Evolutionary conservation across 2,888 invertebrate species (phyloP).

Genomic region (Graphium colonna): DNA sequence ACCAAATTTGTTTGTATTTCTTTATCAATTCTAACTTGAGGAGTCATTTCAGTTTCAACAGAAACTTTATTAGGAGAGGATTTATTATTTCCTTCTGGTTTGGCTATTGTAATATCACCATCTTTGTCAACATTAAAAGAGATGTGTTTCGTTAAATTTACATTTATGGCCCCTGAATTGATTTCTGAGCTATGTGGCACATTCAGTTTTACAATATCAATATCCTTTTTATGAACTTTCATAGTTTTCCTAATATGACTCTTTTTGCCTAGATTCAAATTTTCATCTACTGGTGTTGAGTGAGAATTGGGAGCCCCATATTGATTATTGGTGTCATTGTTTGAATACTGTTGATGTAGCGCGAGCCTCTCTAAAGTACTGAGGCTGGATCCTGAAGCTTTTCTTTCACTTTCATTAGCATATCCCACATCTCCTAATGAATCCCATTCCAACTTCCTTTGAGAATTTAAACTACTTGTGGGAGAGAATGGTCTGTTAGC

Average conservation of each 20-base stretch:
- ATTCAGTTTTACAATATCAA: constrained; percentile 62
- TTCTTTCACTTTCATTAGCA: constrained; percentile 78
- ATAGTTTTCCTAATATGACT: constrained; percentile 51
- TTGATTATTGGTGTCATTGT: constrained; percentile 53
- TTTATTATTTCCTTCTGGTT: constrained; percentile 47
- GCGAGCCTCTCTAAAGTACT: constrained; percentile 83
- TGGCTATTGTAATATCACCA: constrained; percentile 54
- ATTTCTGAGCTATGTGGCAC: constrained; percentile 46
- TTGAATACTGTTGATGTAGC: constrained; percentile 70
- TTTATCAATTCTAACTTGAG: constrained; percentile 49
- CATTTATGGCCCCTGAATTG: constrained; percentile 56
- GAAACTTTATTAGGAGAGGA: constrained; percentile 49
- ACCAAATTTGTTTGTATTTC: constrained; percentile 62
- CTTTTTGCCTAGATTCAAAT: constrained; percentile 54
- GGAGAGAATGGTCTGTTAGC: constrained; percentile 81
- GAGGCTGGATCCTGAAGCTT: constrained; percentile 67
- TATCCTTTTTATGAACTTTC: constrained; percentile 61
- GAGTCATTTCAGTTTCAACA: constrained; percentile 35
- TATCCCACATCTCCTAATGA: constrained; percentile 93
- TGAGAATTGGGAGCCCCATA: constrained; percentile 74
- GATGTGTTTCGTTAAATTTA: constrained; percentile 70
- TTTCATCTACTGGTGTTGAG: constrained; percentile 72
- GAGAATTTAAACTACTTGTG: constrained; percentile 86
- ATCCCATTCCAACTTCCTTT: constrained; percentile 91
- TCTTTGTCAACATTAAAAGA: constrained; percentile 69